Conservation (phyloP, 2,797 vertebrate species). For the Thripadectes ignobilis region DNA sequence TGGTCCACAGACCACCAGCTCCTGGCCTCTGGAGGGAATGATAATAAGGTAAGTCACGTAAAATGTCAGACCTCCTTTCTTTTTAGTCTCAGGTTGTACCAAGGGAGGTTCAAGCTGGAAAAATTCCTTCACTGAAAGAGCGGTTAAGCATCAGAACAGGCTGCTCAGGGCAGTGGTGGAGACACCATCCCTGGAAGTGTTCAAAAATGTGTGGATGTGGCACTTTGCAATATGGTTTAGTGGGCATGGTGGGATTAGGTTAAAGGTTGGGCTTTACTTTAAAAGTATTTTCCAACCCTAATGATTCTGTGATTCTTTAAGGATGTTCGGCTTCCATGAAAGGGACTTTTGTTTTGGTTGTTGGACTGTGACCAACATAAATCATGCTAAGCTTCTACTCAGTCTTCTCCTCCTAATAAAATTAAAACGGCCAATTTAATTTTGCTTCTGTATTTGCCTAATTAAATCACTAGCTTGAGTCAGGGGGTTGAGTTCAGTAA, state of each 20-base stretch:
- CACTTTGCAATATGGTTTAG: neutral
- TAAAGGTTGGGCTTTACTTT: neutral
- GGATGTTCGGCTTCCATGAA: neutral
- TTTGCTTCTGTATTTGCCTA: neutral
- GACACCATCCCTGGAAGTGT: neutral
- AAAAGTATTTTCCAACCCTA: neutral
- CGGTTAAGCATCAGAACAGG: neutral
- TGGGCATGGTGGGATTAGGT: neutral
- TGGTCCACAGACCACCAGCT: constrained; percentile 99
- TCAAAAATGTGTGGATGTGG: neutral
- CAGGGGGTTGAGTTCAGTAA: neutral
- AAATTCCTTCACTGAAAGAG: neutral
- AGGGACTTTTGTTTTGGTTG: neutral
- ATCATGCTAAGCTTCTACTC: neutral
- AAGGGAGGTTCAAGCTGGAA: neutral
- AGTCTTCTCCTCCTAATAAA: neutral
- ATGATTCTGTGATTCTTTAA: neutral
- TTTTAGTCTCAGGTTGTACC: neutral
- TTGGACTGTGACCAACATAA: neutral
- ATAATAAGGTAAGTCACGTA: constrained; percentile 87
- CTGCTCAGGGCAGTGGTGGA: neutral
- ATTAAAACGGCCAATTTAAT: neutral
- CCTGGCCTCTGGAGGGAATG: constrained; percentile 96
- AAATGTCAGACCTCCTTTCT: neutral
- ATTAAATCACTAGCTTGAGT: neutral